Base-by-base conservation (phyloP, 2,797 vertebrate genomes). In the Ammospiza maritima region DNA sequence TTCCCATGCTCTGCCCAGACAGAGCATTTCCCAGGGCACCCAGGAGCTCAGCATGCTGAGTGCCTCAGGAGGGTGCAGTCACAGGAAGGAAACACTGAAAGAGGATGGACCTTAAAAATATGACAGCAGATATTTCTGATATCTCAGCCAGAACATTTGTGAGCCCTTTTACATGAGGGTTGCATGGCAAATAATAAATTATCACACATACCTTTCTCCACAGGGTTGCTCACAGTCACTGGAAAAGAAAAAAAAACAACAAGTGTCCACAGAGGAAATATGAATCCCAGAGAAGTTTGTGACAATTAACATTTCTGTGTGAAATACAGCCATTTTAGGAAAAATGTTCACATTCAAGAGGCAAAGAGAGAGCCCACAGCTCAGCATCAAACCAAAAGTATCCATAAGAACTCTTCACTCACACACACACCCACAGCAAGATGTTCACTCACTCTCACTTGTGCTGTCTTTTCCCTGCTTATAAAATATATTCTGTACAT, bases 191-290 rank as follows among this genome's bases (percentile, higher is more conserved):
- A 30, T 4, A 60, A 72, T 44, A 89, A 93, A 91, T 1, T 56
- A 36, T 85, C 10, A 23, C 9, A 95, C 98, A 79, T 97, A 99
- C 99, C 99, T 98, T 99, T 99, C 97, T 99, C 99, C 82, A 98
- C 89, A n/a, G 98, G 94, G 95, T 98, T 99, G 94, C 94, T 98
- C 94, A 99, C 90, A 69, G 99, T 99, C 94, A 99, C 99, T 99
- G 98, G 85, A 94, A 97, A 97, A 97, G 83, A 90, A 92, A 91
- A 44, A 25, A 85, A 93, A 89, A 89, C 92, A 89, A 88, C 6
- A 36, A 0, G 4, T 69, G 88, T 76, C 82, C 72, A 79, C 14
- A 54, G 42, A 71, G 32, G 30, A 81, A 75, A 91, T 1, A 34
- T 13, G 17, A 79, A 47, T 67, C 57, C 19, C 67, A 51, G 45